A percentile compares a stretch with the other conserved stretches of the same genome.
phyloP scores from a whole-genome alignment of 2,888 invertebrate species.

The Drosophila barbarae region DNA sequence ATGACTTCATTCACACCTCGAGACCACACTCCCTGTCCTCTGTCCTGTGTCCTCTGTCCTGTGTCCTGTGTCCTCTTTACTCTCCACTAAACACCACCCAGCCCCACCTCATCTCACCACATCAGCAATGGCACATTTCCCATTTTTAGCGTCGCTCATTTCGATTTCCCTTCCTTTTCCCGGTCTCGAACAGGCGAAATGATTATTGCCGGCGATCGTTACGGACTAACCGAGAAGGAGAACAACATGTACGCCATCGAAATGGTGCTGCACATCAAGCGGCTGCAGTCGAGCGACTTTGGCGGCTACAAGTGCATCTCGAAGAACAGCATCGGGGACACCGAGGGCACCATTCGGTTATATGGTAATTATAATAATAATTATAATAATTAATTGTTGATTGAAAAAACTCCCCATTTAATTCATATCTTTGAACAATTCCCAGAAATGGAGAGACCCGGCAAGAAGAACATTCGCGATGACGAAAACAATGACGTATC shows the following conservation, averaged over 20 bases:
- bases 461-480: slow-evolving; percentile 80
- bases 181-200: slow-evolving; percentile 87
- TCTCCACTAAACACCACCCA: neutral
- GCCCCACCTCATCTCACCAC: slow-evolving; percentile 10
- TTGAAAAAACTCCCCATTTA: too few relatives aligned
- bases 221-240: slow-evolving; percentile 89
- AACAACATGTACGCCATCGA: slow-evolving; percentile 91
- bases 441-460: slow-evolving; percentile 79
- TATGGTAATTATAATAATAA: slow-evolving; percentile 81
- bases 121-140: slow-evolving; percentile 2
- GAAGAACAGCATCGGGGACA: slow-evolving; percentile 94
- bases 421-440: neutral
- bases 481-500: slow-evolving; percentile 80
- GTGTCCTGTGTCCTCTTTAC: neutral
- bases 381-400: too few relatives aligned
- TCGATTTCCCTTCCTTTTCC: slow-evolving; percentile 8
- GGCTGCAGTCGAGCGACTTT: slow-evolving; percentile 87
- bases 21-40: neutral
- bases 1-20: slow-evolving; percentile 43
- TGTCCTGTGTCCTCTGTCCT: neutral
- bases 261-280: slow-evolving; percentile 88
- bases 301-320: slow-evolving; percentile 95
- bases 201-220: slow-evolving; percentile 93
- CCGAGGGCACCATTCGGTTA: slow-evolving; percentile 92
- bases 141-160: slow-evolving; percentile 30